A percentile compares a stretch with the other conserved stretches of the same genome.
Conservation (phyloP, 2,797 vertebrate genomes). For the Botia kubotai region DNA sequence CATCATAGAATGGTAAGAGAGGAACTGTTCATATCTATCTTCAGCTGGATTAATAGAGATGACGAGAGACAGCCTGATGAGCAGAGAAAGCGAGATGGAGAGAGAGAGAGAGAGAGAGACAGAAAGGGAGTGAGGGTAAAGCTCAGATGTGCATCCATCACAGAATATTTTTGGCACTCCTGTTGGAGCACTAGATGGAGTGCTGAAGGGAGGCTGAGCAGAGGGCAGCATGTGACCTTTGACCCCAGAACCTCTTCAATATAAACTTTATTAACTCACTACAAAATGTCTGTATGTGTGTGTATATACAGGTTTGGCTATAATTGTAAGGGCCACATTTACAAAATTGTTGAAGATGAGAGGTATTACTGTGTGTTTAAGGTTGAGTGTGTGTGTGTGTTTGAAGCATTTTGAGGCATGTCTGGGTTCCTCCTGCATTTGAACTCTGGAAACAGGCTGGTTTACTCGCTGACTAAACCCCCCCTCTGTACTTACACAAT, state of each 20-base stretch:
- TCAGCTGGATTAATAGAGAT: slow-evolving; percentile 68
- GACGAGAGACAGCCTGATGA: slow-evolving; percentile 48
- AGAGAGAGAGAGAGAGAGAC: not conserved
- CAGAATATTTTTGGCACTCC: slow-evolving; percentile 34
- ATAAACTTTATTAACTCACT: slow-evolving; percentile 46
- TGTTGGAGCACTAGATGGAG: slow-evolving; percentile 46
- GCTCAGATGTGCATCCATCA: slow-evolving; percentile 49
- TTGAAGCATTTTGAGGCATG: slow-evolving; percentile 17
- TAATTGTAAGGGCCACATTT: not conserved
- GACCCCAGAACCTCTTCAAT: slow-evolving; percentile 52
- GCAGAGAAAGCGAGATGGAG: not conserved
- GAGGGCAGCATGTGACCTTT: slow-evolving; percentile 54
- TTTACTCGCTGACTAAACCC: slow-evolving; percentile 18
- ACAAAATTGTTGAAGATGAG: not conserved
- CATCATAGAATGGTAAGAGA: slow-evolving; percentile 11
- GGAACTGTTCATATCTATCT: slow-evolving; percentile 65
- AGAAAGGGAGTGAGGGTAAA: not conserved
- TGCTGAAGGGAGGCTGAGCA: slow-evolving; percentile 43
- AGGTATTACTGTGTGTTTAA: not conserved
- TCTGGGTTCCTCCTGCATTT: slow-evolving; percentile 34
- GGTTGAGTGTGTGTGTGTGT: slow-evolving; percentile 1
- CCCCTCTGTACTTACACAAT: not conserved
- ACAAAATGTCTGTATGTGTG: not conserved
- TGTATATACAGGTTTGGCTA: not conserved
- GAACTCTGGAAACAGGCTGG: slow-evolving; percentile 24